A percentile compares a stretch with the other conserved stretches of the same genome.
These are phyloP conservation scores for Trogon surrucura DNA, from an alignment of 2,113 vertebrate genomes.

Conservation along the genomic window DNA sequence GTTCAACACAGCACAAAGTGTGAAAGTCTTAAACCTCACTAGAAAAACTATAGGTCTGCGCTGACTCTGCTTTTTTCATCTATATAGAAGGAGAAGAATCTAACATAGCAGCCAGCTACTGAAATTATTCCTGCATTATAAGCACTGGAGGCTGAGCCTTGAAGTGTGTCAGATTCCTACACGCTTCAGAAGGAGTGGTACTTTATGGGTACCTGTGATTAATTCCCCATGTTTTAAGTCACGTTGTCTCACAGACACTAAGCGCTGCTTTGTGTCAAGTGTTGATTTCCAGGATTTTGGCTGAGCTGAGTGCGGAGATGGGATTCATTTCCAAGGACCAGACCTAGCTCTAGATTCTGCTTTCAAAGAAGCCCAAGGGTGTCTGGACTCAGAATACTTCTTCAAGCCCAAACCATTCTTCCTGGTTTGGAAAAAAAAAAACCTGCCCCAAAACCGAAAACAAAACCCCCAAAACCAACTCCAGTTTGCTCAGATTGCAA, in stretches of 20 bases:
- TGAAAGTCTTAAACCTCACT: background rate
- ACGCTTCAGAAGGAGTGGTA: background rate
- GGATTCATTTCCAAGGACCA: background rate
- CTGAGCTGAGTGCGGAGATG: background rate
- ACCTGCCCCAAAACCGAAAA: too few relatives aligned
- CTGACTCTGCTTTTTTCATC: background rate
- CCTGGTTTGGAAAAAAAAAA: background rate
- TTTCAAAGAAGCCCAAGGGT: slow-evolving; percentile 7
- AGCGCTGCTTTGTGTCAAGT: background rate
- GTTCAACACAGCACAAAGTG: background rate
- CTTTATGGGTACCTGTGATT: background rate
- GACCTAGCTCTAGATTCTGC: background rate
- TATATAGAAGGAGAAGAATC: background rate
- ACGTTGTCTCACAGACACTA: background rate
- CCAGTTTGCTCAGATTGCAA: background rate
- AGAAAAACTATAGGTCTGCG: background rate
- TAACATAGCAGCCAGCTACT: background rate
- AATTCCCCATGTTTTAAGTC: background rate
- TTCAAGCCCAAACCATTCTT: slow-evolving; percentile 1
- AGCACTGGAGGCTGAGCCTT: background rate
- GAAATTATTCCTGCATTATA: background rate
- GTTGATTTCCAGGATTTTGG: background rate
- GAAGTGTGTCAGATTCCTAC: background rate
- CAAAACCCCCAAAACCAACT: background rate
- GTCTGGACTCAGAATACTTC: background rate